These are phyloP conservation scores for Sebastes nivosus DNA, from an alignment of 2,797 vertebrate species.

Conservation along the genomic window DNA sequence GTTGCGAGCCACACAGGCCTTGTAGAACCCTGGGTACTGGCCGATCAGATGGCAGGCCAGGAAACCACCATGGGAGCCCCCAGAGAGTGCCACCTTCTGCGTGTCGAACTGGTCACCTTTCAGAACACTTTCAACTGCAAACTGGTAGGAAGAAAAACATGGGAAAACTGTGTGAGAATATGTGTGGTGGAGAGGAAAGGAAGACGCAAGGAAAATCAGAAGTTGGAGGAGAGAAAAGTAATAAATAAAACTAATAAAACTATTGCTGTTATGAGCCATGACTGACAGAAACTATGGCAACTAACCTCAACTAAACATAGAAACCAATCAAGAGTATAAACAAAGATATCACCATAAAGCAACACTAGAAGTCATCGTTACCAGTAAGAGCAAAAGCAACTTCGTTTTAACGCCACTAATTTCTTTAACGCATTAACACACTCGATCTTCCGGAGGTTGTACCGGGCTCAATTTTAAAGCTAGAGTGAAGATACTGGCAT, in stretches of 20 bases:
- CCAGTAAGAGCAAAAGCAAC: neutral
- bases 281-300: neutral
- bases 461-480: too few species aligned
- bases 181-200: neutral
- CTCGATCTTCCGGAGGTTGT: too few species aligned
- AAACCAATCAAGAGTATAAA: neutral
- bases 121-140: constrained; percentile 89
- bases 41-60: constrained; percentile 95
- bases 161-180: neutral
- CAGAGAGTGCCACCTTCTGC: constrained; percentile 85
- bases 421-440: too few species aligned
- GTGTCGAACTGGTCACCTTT: constrained; percentile 79
- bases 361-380: neutral
- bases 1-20: constrained; percentile 90
- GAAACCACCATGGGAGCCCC: constrained; percentile 96
- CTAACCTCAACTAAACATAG: neutral
- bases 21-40: constrained; percentile 92
- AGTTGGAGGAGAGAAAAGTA: neutral
- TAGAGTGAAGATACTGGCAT: too few species aligned
- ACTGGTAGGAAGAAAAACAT: constrained; percentile 54
- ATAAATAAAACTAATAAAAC: neutral
- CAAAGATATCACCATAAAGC: neutral
- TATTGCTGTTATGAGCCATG: neutral
- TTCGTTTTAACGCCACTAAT: too few species aligned
- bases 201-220: neutral